Percentiles rank a stretch among this genome's conserved stretches.
Conservation (phyloP, 2,113 vertebrate species). For the Charina bottae region DNA sequence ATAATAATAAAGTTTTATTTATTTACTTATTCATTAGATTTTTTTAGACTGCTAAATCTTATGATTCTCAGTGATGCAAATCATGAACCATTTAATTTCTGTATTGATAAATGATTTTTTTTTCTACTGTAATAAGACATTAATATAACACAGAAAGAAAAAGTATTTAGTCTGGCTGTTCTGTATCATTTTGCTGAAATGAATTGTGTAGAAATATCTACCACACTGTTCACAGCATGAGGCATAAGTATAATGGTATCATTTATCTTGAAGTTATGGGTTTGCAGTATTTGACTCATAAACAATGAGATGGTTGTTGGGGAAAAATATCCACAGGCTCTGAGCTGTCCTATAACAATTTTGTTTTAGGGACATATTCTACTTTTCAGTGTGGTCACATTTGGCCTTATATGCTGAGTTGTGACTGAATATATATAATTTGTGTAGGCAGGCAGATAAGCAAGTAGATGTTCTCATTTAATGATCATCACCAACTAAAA, state of each 20-base stretch:
- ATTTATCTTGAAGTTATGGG: slow-evolving; percentile 39
- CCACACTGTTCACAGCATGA: slow-evolving; percentile 44
- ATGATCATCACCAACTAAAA: neutral
- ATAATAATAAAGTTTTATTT: neutral
- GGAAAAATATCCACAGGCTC: neutral
- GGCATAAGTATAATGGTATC: slow-evolving; percentile 35
- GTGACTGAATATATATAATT: neutral
- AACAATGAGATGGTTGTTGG: slow-evolving; percentile 26
- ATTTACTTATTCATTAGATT: neutral
- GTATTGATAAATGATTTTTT: slow-evolving; percentile 22
- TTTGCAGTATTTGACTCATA: slow-evolving; percentile 46
- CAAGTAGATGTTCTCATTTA: neutral
- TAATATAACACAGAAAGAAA: slow-evolving; percentile 30
- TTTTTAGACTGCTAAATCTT: neutral
- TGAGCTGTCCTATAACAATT: slow-evolving; percentile 2
- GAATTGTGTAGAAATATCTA: slow-evolving; percentile 36
- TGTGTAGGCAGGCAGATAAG: neutral
- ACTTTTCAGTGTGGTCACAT: neutral
- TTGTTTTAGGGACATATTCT: neutral
- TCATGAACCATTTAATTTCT: slow-evolving; percentile 27
- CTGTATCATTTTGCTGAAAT: slow-evolving; percentile 41
- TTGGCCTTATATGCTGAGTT: neutral
- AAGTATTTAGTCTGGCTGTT: slow-evolving; percentile 35
- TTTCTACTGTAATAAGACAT: slow-evolving; percentile 15
- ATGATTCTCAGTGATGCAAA: neutral